Base-by-base conservation (phyloP, 2,797 vertebrate genomes). In the Toxotes lorentzi region DNA sequence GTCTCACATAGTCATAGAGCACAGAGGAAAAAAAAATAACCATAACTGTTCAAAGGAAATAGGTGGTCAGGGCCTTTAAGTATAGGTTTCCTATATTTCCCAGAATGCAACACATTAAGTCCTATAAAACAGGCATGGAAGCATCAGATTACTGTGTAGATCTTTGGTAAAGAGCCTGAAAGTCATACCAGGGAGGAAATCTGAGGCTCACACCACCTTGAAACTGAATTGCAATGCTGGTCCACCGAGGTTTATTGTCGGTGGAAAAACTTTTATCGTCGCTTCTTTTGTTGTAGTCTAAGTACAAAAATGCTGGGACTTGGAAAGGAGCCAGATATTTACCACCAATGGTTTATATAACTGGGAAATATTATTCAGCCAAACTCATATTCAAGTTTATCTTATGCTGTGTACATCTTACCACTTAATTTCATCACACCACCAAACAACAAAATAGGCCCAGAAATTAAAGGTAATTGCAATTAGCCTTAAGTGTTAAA, bases 281-380 rank as follows among this genome's bases (percentile, higher is more conserved):
- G 34, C 32, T 11, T 68, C n/a, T 69, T 75, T 75, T 70, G 17
- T 62, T n/a, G 56, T 53, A 11, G 45, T 50, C 57, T 59, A 65
- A 54, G 66, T 8, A 45, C 51, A 76, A 62, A 62, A 81, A 71
- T 66, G 53, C 35, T 43, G 58, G 73, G 24, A 73, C 23, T 76
- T 73, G 32, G 62, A 76, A 83, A 81, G n/a, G 0, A 30, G 56
- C 53, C 53, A 76, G 56, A 70, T 35, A 73, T 73, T 59, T 59
- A 60, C 63, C 38, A 51, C 34, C 54, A 24, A 72, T 32, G 19
- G 23, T 51, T 78, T 57, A 27, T 38, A 70, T 62, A 60, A 71
- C 48, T 21, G 14, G 40, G 40, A 73, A 65, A 32, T 64, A 72
- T 77, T 73, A 34, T 51, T 7, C 70, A 59, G 4, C n/a, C 1